Base-by-base conservation (phyloP, 2,113 vertebrate species). In the Brachyhypopomus gauderio region DNA sequence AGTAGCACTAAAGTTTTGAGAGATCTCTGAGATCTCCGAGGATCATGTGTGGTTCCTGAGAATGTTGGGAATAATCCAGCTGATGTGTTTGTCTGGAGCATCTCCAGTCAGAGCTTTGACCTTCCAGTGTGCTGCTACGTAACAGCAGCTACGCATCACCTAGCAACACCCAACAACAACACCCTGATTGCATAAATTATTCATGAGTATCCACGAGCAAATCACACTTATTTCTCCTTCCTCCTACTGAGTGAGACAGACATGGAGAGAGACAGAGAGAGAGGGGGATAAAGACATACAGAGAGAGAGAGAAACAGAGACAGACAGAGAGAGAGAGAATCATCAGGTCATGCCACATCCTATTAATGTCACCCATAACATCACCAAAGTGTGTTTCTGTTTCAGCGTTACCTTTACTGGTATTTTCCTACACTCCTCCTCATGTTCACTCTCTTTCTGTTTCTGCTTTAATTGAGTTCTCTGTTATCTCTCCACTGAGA, bases 391-490 rank as follows among this genome's bases (percentile, higher is more conserved):
- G 45, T 9, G 12, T 52, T 52, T 52, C 9, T 14, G 41, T 45
- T 45, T 45, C 41, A 45, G 41, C 7, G 41, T 5, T 45, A 52
- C 12, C 45, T 52, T 52, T 52, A 52, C 45, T 52, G 8, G 3
- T 52, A 3, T 52, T 14, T 52, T 52, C 9, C 12, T 52, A 12
- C 12, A 52, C 55, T 56, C 1, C 67, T 1, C 30, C 30, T 30
- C 30, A 22, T 25, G 59, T 64, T 70, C 72, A 67, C 59, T 55
- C 41, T 75, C 79, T 34, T 48, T 59, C 52, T 52, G 41, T 34
- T 59, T 72, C 77, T 59, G 80, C 84, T 79, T 72, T 83, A 85
- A 89, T 85, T 83, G 75, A 82, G 82, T 77, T 73, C 70, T 41
- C 69, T 84, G 79, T 85, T 77, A 70, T 72, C 55, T 77, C 30